Conservation (phyloP, 2,113 vertebrate genomes). For the Anolis sagrei region DNA sequence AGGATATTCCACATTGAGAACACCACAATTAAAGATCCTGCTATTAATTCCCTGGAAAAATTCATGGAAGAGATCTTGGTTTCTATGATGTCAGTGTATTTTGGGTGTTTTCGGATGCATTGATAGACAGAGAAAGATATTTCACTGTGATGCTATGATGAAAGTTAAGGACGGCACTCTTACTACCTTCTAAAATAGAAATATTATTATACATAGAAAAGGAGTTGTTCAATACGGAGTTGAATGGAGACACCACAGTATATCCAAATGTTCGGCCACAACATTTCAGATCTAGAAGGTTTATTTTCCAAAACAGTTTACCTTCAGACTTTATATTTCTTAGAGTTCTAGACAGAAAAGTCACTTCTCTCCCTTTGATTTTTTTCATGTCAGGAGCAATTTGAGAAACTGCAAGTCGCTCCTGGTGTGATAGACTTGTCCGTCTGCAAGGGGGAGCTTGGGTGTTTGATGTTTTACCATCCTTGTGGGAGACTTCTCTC, state of each 20-base stretch:
- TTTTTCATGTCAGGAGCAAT: no score
- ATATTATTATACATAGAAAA: background rate
- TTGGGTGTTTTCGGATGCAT: background rate
- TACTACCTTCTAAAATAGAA: background rate
- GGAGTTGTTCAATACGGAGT: background rate
- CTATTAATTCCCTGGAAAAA: no score
- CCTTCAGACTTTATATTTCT: background rate
- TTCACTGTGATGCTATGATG: background rate
- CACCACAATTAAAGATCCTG: background rate
- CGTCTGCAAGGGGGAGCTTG: no score
- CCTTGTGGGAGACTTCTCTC: no score
- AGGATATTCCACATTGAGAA: no score
- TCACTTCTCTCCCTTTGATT: no score
- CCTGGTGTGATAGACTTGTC: no score
- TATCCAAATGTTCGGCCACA: background rate
- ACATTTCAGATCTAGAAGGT: background rate
- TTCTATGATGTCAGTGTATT: background rate
- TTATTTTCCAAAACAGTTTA: constrained; percentile 1
- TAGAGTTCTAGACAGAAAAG: background rate
- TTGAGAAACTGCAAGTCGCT: no score
- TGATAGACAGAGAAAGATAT: background rate
- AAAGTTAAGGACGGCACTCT: background rate
- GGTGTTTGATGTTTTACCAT: no score
- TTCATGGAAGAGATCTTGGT: background rate
- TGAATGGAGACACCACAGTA: no score